A percentile compares a stretch with the other conserved stretches of the same genome.
phyloP scores from a whole-genome alignment of 37 sponge, comb jelly and placozoan species.

The Tethya wilhelma region DNA sequence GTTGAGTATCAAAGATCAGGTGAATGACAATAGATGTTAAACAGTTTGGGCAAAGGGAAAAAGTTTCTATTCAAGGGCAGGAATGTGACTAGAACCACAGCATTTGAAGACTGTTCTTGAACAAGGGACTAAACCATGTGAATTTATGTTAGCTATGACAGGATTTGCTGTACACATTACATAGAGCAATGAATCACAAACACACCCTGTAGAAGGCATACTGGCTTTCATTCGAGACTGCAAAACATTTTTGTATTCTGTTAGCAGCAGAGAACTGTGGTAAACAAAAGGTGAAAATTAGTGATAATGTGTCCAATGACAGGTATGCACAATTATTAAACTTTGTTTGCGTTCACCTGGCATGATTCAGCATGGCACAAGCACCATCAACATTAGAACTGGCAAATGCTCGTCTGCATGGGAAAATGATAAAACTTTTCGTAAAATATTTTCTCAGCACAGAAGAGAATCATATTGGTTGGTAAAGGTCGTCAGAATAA shows the following conservation, averaged over 20 bases:
- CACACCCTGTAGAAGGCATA: constrained; percentile 24
- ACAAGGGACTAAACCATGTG: too few species aligned
- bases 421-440: neutral
- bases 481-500: neutral
- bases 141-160: too few species aligned
- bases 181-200: too few species aligned
- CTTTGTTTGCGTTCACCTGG: constrained; percentile 53
- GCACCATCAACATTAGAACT: constrained; percentile 78
- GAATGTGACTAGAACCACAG: too few species aligned
- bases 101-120: too few species aligned
- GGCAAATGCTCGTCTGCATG: constrained; percentile 62
- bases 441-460: neutral
- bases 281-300: neutral
- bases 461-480: neutral
- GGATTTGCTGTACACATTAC: too few species aligned
- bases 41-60: too few species aligned
- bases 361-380: constrained; percentile 89
- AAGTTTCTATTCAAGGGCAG: too few species aligned
- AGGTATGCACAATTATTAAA: too few species aligned
- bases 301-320: too few species aligned
- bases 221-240: constrained; percentile 46
- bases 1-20: too few species aligned
- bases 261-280: constrained; percentile 67
- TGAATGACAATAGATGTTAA: too few species aligned
- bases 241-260: constrained; percentile 59